Evolutionary conservation across 2,113 vertebrate species (phyloP), one percentile per base, ranked within the genome.

Genomic region (Picathartes gymnocephalus): DNA sequence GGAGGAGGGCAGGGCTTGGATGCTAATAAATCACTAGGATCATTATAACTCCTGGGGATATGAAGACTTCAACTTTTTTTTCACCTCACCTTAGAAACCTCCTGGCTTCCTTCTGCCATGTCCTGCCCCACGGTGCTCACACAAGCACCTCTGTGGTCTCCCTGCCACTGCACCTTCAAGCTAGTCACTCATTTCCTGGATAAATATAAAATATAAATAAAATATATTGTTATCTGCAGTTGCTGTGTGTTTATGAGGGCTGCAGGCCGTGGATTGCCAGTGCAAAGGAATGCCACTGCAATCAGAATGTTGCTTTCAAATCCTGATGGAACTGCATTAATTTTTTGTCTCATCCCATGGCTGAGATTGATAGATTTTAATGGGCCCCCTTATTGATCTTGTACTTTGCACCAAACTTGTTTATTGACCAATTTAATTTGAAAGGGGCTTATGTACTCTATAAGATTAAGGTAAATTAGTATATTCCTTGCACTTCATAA

Each of bases 391-490:
- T 86, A 89, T 20, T 83, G 88, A 96, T 93, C 68, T 50, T 69
- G 27, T 42, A 61, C n/a, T 89, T 91, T 80, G 53, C 66, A 77
- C 47, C 45, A 85, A 50, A 45, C 44, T 82, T 30, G 31, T 91
- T 95, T 95, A 93, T 65, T 47, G 81, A 66, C 33, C 69, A 68
- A 87, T 83, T 95, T 90, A 3, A 77, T 95, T 94, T 89, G 68
- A 77, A 78, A 79, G 64, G 72, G 27, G 23, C 25, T 92, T 80
- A 77, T 30, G 35, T n/a, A 92, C 48, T 81, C 42, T 45, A 57
- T 56, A 81, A 88, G 92, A 89, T 96, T 93, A 73, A 94, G 57
- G 70, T 74, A 94, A 96, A 93, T 93, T 81, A 94, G 77, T 62
- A 81, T 27, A 72, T 81, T 93, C 81, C 82, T 89, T 92, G 48